phyloP scores from a whole-genome alignment of 1,140 invertebrate genomes.

The honey bee (Apis mellifera) region Amel_HAv3.1 CM009936.2:17445501-17446000 shows the following conservation, averaged over 20 bases:
- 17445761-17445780: conserved; percentile 24
- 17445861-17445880: not conserved
- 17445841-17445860: not conserved
- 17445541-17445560: too few species aligned
- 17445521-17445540: too few species aligned
- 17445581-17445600: conserved; percentile 46
- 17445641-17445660: conserved; percentile 65
- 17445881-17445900: too few species aligned
- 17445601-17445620: conserved; percentile 38
- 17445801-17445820: not conserved
- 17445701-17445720: conserved; percentile 66
- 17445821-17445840: conserved; percentile 27
- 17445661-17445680: conserved; percentile 67
- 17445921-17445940: too few species aligned
- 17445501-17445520: too few species aligned
- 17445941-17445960: too few species aligned
- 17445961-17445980: conserved; percentile 7
- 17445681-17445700: conserved; percentile 68
- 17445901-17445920: too few species aligned
- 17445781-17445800: conserved; percentile 5
- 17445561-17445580: not conserved
- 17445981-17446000: conserved; percentile 42
- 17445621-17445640: conserved; percentile 53
- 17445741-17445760: conserved; percentile 69
- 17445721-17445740: conserved; percentile 70